Conservation (phyloP, 2,888 invertebrate genomes). For the Uloborus plumipes region DNA sequence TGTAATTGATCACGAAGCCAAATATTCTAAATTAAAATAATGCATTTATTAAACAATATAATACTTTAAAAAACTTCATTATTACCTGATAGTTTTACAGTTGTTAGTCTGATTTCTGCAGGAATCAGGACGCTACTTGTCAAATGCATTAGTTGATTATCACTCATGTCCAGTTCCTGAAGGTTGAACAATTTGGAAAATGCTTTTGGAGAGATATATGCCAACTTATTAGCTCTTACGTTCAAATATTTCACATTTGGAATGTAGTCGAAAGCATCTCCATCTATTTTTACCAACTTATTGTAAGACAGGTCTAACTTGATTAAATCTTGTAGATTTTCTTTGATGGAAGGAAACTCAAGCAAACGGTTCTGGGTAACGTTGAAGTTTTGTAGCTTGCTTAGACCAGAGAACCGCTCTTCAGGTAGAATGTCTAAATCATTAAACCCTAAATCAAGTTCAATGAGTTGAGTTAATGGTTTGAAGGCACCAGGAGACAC, state of each 20-base stretch:
- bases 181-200: slow-evolving; percentile 80
- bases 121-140: slow-evolving; percentile 80
- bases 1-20: no score
- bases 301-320: slow-evolving; percentile 83
- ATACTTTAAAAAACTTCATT: background rate
- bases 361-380: slow-evolving; percentile 84
- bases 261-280: slow-evolving; percentile 67
- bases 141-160: slow-evolving; percentile 75
- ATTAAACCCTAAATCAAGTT: slow-evolving; percentile 66
- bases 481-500: slow-evolving; percentile 67
- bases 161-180: slow-evolving; percentile 76
- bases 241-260: slow-evolving; percentile 67
- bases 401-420: slow-evolving; percentile 70
- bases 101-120: slow-evolving; percentile 85
- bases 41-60: no score
- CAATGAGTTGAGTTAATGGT: slow-evolving; percentile 54
- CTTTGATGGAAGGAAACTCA: slow-evolving; percentile 75
- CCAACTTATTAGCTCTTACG: slow-evolving; percentile 69
- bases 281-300: slow-evolving; percentile 74
- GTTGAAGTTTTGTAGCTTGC: slow-evolving; percentile 82
- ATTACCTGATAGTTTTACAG: slow-evolving; percentile 83
- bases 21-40: no score
- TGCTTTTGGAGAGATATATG: slow-evolving; percentile 69
- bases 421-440: slow-evolving; percentile 68
- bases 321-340: slow-evolving; percentile 80